Percentiles rank a stretch among this genome's conserved stretches.
These are phyloP conservation scores for Paratilapia polleni DNA, from an alignment of 2,113 vertebrate genomes.

Conservation along the genomic window DNA sequence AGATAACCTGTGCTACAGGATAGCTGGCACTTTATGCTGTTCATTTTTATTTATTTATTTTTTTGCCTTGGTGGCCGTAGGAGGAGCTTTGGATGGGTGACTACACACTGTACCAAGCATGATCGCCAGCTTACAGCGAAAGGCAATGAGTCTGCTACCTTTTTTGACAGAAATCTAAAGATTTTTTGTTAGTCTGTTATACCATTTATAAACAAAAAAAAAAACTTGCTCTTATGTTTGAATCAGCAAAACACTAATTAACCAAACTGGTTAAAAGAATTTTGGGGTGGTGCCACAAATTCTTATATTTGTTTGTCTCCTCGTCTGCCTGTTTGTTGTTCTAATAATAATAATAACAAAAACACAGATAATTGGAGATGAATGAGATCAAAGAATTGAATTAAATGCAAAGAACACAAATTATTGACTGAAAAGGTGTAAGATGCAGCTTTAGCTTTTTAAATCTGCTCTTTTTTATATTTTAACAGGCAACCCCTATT, in stretches of 20 bases:
- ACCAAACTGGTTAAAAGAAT: too few relatives aligned
- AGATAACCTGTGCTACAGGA: accelerated
- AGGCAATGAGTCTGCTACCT: accelerated
- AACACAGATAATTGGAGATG: too few relatives aligned
- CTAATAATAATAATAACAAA: too few relatives aligned
- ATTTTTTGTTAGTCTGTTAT: background rate
- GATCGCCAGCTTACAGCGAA: background rate
- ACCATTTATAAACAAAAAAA: background rate
- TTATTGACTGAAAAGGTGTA: too few relatives aligned
- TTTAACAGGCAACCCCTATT: too few relatives aligned
- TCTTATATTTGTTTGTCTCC: too few relatives aligned
- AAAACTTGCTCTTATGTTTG: background rate
- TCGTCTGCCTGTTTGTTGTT: too few relatives aligned
- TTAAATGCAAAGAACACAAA: too few relatives aligned
- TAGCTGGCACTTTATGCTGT: background rate
- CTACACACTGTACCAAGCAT: background rate
- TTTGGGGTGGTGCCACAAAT: too few relatives aligned
- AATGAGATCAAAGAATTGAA: too few relatives aligned
- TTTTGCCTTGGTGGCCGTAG: background rate
- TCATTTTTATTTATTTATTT: background rate
- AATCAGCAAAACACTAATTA: background rate
- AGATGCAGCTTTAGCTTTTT: too few relatives aligned
- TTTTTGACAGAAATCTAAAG: background rate
- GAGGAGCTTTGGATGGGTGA: accelerated
- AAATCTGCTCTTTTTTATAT: too few relatives aligned